Percentiles rank a stretch among this genome's conserved stretches.
phyloP scores from a whole-genome alignment of 2,113 vertebrate genomes.

The Saccopteryx leptura region DNA sequence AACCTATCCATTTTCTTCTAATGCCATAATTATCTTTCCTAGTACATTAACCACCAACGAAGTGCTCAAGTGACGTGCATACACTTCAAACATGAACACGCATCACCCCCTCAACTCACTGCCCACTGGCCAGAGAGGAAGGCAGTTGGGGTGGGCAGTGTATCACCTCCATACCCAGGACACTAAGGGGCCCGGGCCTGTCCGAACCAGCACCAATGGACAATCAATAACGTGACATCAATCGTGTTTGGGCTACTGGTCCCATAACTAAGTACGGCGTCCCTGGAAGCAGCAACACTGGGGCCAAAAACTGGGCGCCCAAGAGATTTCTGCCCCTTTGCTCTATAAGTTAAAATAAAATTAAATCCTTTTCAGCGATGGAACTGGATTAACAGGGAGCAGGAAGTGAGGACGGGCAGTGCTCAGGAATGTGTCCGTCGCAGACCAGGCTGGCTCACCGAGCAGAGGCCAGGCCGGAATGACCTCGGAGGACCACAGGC shows the following conservation, averaged over 20 bases:
- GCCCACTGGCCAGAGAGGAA: neutral
- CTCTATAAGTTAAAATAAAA: neutral
- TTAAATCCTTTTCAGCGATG: neutral
- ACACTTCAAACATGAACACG: fast-evolving
- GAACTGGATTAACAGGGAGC: neutral
- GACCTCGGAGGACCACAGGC: neutral
- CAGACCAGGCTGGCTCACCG: neutral
- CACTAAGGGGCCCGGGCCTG: neutral
- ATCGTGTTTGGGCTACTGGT: neutral
- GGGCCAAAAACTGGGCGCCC: neutral
- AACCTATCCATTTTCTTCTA: neutral
- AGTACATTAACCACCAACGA: neutral
- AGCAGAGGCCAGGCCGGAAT: neutral
- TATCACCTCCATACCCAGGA: neutral
- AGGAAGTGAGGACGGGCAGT: neutral
- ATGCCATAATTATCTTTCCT: neutral
- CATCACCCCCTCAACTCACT: neutral
- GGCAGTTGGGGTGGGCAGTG: too few species aligned
- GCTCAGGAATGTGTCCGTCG: fast-evolving
- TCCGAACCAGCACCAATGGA: fast-evolving
- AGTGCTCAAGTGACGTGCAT: neutral
- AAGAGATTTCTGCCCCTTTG: neutral
- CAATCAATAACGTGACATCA: fast-evolving
- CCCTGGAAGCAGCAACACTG: neutral
- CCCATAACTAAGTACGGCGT: neutral